Conservation (phyloP, 2,797 vertebrate species). For the Galaxias olidus region DNA sequence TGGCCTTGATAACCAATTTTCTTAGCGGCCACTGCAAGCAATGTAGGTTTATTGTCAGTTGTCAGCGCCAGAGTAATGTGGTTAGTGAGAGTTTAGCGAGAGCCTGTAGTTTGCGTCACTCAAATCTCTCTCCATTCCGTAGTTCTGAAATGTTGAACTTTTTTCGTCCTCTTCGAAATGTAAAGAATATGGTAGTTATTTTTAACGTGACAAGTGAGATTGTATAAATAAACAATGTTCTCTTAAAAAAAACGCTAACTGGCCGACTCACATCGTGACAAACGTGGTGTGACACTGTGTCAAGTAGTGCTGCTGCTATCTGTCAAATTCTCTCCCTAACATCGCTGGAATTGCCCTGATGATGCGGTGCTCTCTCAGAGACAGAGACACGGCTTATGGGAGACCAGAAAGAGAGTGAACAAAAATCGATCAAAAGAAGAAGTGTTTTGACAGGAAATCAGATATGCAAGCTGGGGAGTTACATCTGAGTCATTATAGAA, state of each 20-base stretch:
- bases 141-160: too few species aligned
- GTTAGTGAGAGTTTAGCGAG: too few species aligned
- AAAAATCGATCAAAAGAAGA: too few species aligned
- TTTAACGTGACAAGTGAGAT: conserved; percentile 35
- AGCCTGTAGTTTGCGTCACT: too few species aligned
- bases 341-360: conserved; percentile 21
- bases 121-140: too few species aligned
- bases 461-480: background rate
- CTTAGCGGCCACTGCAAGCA: too few species aligned
- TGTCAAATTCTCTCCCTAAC: conserved; percentile 26
- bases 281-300: conserved; percentile 49
- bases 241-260: conserved; percentile 30
- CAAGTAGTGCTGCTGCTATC: conserved; percentile 35
- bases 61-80: too few species aligned
- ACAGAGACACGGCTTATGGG: conserved; percentile 3
- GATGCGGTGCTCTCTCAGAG: conserved; percentile 16
- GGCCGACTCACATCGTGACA: conserved; percentile 45
- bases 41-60: too few species aligned
- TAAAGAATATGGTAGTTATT: conserved; percentile 27
- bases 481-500: background rate
- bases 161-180: background rate
- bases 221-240: conserved; percentile 23
- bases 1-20: too few species aligned
- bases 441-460: too few species aligned
- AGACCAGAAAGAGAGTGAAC: conserved; percentile 5